phyloP scores from a whole-genome alignment of 2,888 invertebrate genomes.

The Carcina quercana region DNA sequence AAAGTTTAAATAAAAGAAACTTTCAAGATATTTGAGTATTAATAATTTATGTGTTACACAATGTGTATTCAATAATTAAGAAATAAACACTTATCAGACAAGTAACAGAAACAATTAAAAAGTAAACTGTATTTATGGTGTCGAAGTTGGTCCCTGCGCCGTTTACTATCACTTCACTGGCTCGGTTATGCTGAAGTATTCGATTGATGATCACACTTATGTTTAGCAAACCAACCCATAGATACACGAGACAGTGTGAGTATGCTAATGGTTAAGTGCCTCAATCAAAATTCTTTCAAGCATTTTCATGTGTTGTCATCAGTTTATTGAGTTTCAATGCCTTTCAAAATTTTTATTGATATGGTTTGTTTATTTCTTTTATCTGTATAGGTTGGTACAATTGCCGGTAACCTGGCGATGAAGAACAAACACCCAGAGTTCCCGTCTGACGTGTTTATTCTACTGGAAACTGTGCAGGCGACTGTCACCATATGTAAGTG shows the following conservation, averaged over 20 bases:
- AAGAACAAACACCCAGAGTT: constrained; percentile 81
- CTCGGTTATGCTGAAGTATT: too few species aligned
- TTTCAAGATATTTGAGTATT: too few species aligned
- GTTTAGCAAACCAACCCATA: too few species aligned
- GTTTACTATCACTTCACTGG: too few species aligned
- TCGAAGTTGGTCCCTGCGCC: too few species aligned
- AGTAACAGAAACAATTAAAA: too few species aligned
- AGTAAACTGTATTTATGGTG: too few species aligned
- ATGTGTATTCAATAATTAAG: too few species aligned
- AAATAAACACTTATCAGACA: too few species aligned
- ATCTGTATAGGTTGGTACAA: constrained; percentile 73
- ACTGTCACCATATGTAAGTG: constrained; percentile 68
- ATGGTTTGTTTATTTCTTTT: background rate
- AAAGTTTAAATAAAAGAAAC: too few species aligned
- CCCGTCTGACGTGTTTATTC: constrained; percentile 81
- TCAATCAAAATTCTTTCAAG: background rate
- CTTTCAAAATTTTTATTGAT: background rate
- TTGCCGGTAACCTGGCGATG: constrained; percentile 80
- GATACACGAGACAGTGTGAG: too few species aligned
- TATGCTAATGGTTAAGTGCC: background rate
- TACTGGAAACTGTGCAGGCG: constrained; percentile 76
- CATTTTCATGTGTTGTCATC: background rate
- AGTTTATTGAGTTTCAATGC: background rate
- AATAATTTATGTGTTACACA: too few species aligned
- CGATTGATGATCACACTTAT: background rate